Evolutionary conservation across 2,888 invertebrate species (phyloP).

Genomic region (Xestia c-nigrum): DNA sequence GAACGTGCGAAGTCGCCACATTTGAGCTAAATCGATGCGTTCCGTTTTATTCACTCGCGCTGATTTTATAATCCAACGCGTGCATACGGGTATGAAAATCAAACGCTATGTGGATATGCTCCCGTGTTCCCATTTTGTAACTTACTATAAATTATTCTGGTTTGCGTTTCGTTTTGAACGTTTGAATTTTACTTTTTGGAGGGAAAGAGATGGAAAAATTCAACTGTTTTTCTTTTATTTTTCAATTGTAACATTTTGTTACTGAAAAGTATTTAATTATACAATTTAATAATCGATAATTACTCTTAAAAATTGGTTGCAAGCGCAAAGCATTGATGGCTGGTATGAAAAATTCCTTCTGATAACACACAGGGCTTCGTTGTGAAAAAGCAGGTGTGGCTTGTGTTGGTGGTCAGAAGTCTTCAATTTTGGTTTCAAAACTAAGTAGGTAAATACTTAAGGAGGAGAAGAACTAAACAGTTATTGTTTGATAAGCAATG

Average conservation of each 20-base stretch:
- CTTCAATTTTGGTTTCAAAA: background rate
- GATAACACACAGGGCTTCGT: background rate
- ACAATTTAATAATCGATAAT: background rate
- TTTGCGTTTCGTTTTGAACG: slow-evolving; percentile 1
- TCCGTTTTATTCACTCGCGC: slow-evolving; percentile 78
- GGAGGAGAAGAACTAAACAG: too few species aligned
- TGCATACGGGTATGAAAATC: slow-evolving; percentile 67
- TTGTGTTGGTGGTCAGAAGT: background rate
- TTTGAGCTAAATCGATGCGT: slow-evolving; percentile 85
- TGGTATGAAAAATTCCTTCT: background rate
- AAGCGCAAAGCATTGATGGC: background rate
- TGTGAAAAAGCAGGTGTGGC: background rate
- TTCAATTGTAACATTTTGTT: background rate
- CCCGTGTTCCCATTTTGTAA: slow-evolving; percentile 32
- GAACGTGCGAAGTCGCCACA: slow-evolving; percentile 81
- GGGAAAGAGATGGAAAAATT: background rate
- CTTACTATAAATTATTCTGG: slow-evolving; percentile 33
- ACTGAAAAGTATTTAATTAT: background rate
- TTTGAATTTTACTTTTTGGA: background rate
- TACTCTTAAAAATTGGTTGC: background rate
- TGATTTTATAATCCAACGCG: slow-evolving; percentile 84
- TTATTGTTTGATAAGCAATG: background rate
- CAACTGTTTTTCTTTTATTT: background rate
- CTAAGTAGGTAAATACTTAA: background rate
- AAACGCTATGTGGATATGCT: slow-evolving; percentile 42